A percentile compares a stretch with the other conserved stretches of the same genome.
phyloP scores from a whole-genome alignment of 1,140 invertebrate genomes.

The Temnothorax longispinosus region DNA sequence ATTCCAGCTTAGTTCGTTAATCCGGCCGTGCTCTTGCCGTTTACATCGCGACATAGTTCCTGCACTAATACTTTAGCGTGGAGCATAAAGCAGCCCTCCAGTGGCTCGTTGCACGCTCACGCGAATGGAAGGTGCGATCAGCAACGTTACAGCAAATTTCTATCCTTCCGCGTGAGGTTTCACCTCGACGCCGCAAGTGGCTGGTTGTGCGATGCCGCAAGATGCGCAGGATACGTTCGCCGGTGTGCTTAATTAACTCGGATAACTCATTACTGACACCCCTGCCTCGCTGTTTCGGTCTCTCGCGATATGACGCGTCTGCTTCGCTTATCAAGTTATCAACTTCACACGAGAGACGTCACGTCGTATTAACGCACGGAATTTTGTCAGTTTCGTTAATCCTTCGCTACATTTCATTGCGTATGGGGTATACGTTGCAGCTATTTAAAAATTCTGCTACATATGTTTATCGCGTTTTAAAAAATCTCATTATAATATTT shows the following conservation, averaged over 20 bases:
- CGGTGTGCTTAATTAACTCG: constrained; percentile 61
- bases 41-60: constrained; percentile 31
- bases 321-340: constrained; percentile 56
- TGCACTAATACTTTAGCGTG: constrained; percentile 21
- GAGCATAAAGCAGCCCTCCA: constrained; percentile 8
- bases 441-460: neutral
- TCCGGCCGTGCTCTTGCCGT: constrained; percentile 15
- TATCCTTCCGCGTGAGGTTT: constrained; percentile 31
- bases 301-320: constrained; percentile 39
- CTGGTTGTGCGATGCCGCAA: constrained; percentile 49
- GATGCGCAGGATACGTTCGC: constrained; percentile 45
- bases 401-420: neutral
- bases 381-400: constrained; percentile 30
- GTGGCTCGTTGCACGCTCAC: constrained; percentile 15
- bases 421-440: neutral
- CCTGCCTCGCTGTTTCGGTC: constrained; percentile 32
- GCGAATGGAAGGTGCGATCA: constrained; percentile 36
- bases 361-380: neutral
- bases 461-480: neutral
- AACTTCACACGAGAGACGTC: constrained; percentile 31
- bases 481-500: neutral
- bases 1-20: constrained; percentile 52
- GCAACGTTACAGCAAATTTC: constrained; percentile 57
- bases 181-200: constrained; percentile 40
- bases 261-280: constrained; percentile 56